Evolutionary conservation across 2,888 invertebrate species (phyloP), one percentile per base, ranked within the genome.

Genomic region (Exephanes ischioxanthus): DNA sequence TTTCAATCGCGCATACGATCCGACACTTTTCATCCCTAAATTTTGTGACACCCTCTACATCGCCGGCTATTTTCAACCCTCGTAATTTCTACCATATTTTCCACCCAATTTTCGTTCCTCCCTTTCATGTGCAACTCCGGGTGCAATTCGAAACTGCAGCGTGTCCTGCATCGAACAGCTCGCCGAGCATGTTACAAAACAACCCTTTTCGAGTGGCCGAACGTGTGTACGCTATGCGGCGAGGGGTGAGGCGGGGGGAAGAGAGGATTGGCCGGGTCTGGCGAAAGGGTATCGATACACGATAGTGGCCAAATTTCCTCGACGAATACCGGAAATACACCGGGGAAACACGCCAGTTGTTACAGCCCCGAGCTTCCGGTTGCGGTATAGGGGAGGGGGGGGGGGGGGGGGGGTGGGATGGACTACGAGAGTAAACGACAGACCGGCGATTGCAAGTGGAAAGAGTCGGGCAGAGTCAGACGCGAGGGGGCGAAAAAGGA

Each of bases 261-360:
- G 45, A 3, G 45, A 14, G 19, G 30, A 37, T 6, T 48, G 41
- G 19, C 48, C 72, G 63, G 61, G 22, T 22, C 19, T 70, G 76
- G 53, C 22, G 53, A 68, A 63, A 80, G 72, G 76, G 72, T 76
- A 83, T 83, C 85, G 77, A 85, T 83, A 80, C 72, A 33, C 82
- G 70, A 82, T 78, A 82, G 78, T 71, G 67, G 76, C 85, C 83
- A 80, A 85, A 85, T 85, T 80, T 76, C 68, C 76, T 72, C 83
- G 72, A 83, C 83, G 67, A 45, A 80, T 83, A 72, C 71, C 83
- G 83, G 80, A 83, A 80, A 83, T 83, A 85, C 80, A 45, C 83
- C 71, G 76, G 77, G 72, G 70, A 71, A 83, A 85, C 71, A 76
- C 63, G 61, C 76, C 85, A 80, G 83, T 85, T 83, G 85, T 83